These are phyloP conservation scores for Zeus faber DNA, from an alignment of 2,113 vertebrate species.

Conservation along the genomic window DNA sequence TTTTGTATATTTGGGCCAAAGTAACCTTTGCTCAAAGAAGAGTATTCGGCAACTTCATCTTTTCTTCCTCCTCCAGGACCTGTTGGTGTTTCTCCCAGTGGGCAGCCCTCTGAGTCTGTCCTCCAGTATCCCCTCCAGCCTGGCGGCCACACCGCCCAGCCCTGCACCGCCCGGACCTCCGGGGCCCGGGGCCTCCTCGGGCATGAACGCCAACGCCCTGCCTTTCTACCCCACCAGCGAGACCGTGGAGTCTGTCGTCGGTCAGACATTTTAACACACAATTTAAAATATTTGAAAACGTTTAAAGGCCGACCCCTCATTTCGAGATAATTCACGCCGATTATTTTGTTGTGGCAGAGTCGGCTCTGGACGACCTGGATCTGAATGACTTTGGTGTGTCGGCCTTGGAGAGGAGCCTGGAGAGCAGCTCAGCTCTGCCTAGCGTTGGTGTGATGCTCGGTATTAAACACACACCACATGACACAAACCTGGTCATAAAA, in stretches of 20 bases:
- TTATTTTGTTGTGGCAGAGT: slow-evolving; percentile 75
- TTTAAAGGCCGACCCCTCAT: too few species aligned
- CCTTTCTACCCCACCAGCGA: slow-evolving; percentile 98
- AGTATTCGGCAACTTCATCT: too few species aligned
- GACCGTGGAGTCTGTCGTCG: slow-evolving; percentile 97
- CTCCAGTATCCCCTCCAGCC: slow-evolving; percentile 94
- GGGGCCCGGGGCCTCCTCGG: slow-evolving; percentile 70
- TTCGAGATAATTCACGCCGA: background rate
- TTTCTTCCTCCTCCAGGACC: slow-evolving; percentile 77
- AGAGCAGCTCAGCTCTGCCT: slow-evolving; percentile 81
- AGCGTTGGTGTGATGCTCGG: slow-evolving; percentile 88
- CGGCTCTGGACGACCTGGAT: slow-evolving; percentile 93
- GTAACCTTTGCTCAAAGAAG: too few species aligned
- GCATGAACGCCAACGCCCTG: slow-evolving; percentile 98
- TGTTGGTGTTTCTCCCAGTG: slow-evolving; percentile 90
- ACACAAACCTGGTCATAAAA: background rate
- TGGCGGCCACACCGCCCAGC: slow-evolving; percentile 94
- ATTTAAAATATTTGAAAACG: too few species aligned
- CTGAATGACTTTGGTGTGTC: slow-evolving; percentile 95
- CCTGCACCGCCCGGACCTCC: slow-evolving; percentile 84
- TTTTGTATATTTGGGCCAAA: too few species aligned
- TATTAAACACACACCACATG: slow-evolving; percentile 36
- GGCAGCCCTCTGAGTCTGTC: slow-evolving; percentile 95
- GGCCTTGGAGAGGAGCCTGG: slow-evolving; percentile 92
- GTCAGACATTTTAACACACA: slow-evolving; percentile 64